Conservation (phyloP, 2,888 invertebrate species). For the Agrotis puta region DNA sequence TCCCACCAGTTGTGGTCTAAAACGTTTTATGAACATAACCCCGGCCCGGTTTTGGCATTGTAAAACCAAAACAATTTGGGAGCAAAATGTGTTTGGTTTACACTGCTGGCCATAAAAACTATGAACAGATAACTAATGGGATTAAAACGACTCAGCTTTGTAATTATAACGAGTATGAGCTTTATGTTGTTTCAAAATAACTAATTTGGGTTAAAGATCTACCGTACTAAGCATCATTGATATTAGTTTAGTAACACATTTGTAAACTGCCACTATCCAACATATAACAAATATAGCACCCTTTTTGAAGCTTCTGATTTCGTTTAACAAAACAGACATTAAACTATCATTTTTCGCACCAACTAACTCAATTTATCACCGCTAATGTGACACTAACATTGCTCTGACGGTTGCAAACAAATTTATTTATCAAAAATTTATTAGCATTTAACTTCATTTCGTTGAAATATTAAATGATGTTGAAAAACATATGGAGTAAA, state of each 20-base stretch:
- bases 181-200: no score
- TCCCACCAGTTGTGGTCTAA: constrained; percentile 34
- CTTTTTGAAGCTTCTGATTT: constrained; percentile 7
- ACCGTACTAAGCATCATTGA: no score
- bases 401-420: constrained; percentile 16
- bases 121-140: no score
- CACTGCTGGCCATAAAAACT: constrained; percentile 42
- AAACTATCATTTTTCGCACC: constrained; percentile 22
- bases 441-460: constrained; percentile 21
- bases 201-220: no score
- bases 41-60: constrained; percentile 38
- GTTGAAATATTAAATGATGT: constrained; percentile 22
- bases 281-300: background rate
- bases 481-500: constrained; percentile 8
- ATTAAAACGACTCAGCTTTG: background rate
- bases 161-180: background rate
- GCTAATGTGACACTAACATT: constrained; percentile 35
- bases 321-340: constrained; percentile 4
- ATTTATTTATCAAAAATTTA: constrained; percentile 22
- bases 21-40: constrained; percentile 34
- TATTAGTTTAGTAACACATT: no score
- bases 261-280: background rate
- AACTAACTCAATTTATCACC: constrained; percentile 30
- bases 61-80: constrained; percentile 63
- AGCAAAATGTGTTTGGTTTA: constrained; percentile 59